Base-by-base conservation (phyloP, 2,888 invertebrate genomes). In the Nemotelus nigrinus region DNA sequence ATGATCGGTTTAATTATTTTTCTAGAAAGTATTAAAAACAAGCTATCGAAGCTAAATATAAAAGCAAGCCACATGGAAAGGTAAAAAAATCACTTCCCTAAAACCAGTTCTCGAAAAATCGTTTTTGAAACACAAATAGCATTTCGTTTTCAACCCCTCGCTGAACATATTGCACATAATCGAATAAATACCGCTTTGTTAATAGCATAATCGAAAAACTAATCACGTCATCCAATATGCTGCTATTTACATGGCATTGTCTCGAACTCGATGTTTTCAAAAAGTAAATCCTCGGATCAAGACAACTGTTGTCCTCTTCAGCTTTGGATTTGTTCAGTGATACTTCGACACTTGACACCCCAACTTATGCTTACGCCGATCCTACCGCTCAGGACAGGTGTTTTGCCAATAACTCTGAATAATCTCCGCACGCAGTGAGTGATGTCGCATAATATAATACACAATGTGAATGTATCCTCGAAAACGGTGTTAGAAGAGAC, bases 181-280 rank as follows among this genome's bases (percentile, higher is more conserved):
- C 25, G 25, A 53, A 53, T 57, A 57, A 57, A 57, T 57, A 57
- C 10, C 3, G 25, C 53, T n/a, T 10, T 64, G 43, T 80, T 82
- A 81, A 82, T 82, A 80, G 79, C 80, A 80, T 79, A 82, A 82
- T 81, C 68, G 81, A 72, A 80, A 79, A 79, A 79, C 77, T 81
- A 81, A 82, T 81, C 82, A 82, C 82, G 82, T 76, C 76, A 78
- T 80, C 80, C 82, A 82, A 82, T 82, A 81, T 82, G 82, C 80
- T 80, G 78, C 80, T 25, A 55, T 53, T 8, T 25, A 44, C n/a
- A 45, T 39, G 6, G 39, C 39, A 64, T 65, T 65, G 65, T 65
- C 8, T 10, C 43, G n/a, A 44, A 10, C 45, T 65, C 25, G 25
- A 57, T 25, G 57, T 25, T 57, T 57, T 25, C 57, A 57, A 57